Evolutionary conservation across 1,140 invertebrate species (phyloP), one percentile per base, ranked within the genome.

Genomic region (Panulirus ornatus): DNA sequence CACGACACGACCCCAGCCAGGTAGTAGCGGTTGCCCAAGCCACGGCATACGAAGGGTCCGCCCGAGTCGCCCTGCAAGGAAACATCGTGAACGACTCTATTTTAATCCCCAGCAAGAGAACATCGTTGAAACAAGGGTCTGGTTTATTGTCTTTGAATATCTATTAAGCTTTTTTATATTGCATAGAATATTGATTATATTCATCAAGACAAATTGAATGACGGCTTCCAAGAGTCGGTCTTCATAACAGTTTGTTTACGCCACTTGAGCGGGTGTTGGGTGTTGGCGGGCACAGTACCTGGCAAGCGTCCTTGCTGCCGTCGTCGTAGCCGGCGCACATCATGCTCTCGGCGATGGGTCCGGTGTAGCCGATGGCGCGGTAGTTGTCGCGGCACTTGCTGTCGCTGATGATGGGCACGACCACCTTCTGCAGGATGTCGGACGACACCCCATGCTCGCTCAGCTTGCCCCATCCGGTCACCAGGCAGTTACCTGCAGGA

Each of bases 1-100:
- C 95, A 96, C 14, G 96, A 97, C 0, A 97, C 96, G 1, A 97
- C 94, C 1, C 97, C 97, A 76, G 97, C 95, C 81, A 95, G 93
- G 91, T 96, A 96, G 92, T 94, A 96, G 0, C 78, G 92, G 22
- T 91, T 76, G 76, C 86, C 87, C 3, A 75, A 3, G 11, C 91
- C 91, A 47, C 83, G 66, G 27, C 92, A 84, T 75, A 92, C 88
- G 36, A 93, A 91, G 30, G 93, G 93, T 30, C 93, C 93, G 0
- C 93, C 93, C 27, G 92, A 93, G 71, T 93, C 93, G n/a, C 93
- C 94, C 93, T 94, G 93, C 30, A 66, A 66, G 9, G n/a, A n/a
- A n/a, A n/a, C n/a, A n/a, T n/a, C n/a, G n/a, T n/a, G n/a, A n/a
- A n/a, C n/a, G n/a, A n/a, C n/a, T n/a, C 22, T 58, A 11, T 22